Evolutionary conservation across 2,888 invertebrate genomes (phyloP), one percentile per base, ranked within the genome.

Genomic region (Tetrapedia diversipes): DNA sequence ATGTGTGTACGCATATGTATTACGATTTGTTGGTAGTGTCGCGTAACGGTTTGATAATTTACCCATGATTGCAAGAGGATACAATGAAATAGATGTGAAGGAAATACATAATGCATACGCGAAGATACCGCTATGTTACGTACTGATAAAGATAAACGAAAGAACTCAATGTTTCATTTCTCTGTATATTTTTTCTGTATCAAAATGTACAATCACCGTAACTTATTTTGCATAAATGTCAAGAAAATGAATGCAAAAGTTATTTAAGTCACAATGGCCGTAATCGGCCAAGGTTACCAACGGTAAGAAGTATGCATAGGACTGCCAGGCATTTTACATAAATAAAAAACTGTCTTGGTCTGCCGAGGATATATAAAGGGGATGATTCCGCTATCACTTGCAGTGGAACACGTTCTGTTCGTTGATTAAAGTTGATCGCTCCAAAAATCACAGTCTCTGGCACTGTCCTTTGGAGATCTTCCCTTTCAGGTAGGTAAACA

Each of bases 281-380:
- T 10, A 54, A 49, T 39, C 8, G 16, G 27, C 45, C 68, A 79
- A 79, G 76, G 66, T 76, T 66, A 29, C 11, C 14, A 22, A 22
- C 37, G 60, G 32, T n/a, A 69, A 78, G 69, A 63, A 59, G 22
- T 19, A 32, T 47, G 14, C 27, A 19, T 11, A 54, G 67, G 75
- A 67, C 57, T 45, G 37, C 54, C 60, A 39, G 70, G 56, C 69
- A 81, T 77, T 71, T 85, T 81, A 72, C 54, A 77, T 64, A 70
- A 57, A 71, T 69, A 70, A 79, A 79, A 80, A 81, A 72, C 64
- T 64, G 67, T 60, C 29, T 70, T 49, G 63, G 54, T 73, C 59
- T 16, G 65, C 67, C 67, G 65, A 76, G 67, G 60, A 56, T 81
- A 84, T 86, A 87, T 86, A 87, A 86, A 77, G 70, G 74, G 74